phyloP scores from a whole-genome alignment of 2,888 invertebrate genomes.

The Rotaria magnacalcarata region DNA sequence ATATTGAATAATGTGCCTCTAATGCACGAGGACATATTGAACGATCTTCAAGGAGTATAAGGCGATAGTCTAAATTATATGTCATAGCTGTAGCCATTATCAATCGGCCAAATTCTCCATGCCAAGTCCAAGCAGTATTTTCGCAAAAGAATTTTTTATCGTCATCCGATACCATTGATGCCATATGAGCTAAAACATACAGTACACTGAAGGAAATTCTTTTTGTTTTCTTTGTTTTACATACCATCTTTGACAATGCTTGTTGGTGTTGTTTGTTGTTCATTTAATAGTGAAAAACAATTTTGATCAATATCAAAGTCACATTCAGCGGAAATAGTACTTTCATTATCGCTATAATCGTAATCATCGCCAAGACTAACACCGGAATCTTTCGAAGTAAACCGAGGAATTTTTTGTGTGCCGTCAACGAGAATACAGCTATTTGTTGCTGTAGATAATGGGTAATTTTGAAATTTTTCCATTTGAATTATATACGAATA shows the following conservation, averaged over 20 bases:
- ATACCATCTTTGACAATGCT: background rate
- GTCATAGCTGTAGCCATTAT: background rate
- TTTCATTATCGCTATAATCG: background rate
- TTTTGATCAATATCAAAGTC: background rate
- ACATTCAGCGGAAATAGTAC: background rate
- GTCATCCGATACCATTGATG: background rate
- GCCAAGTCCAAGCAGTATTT: background rate
- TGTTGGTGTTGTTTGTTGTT: too few relatives aligned
- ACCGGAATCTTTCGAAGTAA: background rate
- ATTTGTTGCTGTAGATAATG: background rate
- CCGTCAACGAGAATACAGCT: background rate
- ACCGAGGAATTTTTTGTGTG: background rate
- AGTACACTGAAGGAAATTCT: too few relatives aligned
- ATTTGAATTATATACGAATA: background rate
- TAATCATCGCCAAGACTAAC: background rate
- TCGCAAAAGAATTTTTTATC: background rate
- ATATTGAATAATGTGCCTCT: background rate
- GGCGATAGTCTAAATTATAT: constrained; percentile 31
- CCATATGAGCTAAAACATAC: background rate
- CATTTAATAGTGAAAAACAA: background rate
- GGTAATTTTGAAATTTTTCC: background rate
- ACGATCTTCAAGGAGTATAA: background rate
- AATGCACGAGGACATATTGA: background rate
- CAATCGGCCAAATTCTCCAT: constrained; percentile 1
- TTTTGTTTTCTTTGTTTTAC: too few relatives aligned